phyloP scores from a whole-genome alignment of 2,113 vertebrate species.

The Dryoscopus gambensis region DNA sequence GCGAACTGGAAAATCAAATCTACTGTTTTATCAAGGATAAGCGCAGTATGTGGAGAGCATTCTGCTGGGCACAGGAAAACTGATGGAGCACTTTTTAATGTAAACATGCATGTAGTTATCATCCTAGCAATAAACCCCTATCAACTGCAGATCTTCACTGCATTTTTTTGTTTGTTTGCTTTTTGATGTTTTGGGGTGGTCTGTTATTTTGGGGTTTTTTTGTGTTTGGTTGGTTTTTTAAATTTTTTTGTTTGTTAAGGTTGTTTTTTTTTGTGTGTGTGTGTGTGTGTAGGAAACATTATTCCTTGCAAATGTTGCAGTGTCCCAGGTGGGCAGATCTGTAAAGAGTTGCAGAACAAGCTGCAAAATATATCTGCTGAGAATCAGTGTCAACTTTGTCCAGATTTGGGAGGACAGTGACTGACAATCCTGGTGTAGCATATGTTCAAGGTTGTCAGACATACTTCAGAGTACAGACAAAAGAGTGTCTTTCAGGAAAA shows the following conservation, averaged over 20 bases:
- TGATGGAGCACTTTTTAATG: background rate
- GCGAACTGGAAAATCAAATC: conserved; percentile 45
- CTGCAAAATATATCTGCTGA: background rate
- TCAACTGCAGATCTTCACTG: background rate
- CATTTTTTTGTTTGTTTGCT: background rate
- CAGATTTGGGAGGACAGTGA: background rate
- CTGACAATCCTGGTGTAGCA: background rate
- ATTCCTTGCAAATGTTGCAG: background rate
- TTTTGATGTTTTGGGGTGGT: background rate
- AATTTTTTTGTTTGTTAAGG: no score
- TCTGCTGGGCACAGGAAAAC: background rate
- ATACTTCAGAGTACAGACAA: background rate
- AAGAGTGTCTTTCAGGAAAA: background rate
- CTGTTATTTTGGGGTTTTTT: no score
- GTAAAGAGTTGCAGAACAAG: background rate
- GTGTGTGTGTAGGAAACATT: no score
- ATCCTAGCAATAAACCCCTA: background rate
- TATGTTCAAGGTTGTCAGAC: background rate
- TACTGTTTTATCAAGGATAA: conserved; percentile 52
- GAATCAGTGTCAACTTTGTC: background rate
- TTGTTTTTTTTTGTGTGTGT: no score
- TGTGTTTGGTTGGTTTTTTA: background rate
- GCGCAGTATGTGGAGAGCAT: background rate
- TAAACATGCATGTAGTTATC: background rate
- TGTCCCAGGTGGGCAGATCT: background rate